phyloP scores from a whole-genome alignment of 2,888 invertebrate genomes.

The Tiliacea citrago region DNA sequence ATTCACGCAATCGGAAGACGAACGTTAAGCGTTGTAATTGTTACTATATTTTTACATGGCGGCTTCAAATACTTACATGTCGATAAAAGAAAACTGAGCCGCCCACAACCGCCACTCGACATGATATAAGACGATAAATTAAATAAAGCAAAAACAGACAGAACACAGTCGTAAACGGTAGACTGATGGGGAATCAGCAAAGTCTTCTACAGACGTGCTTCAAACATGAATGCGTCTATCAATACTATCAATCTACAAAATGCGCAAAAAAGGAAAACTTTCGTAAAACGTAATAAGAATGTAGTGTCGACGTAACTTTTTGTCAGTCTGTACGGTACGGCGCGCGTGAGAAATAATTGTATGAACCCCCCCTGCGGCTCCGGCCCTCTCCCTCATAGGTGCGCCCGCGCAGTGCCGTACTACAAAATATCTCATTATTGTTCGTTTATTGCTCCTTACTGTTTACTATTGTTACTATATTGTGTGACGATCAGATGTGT shows the following conservation, averaged over 20 bases:
- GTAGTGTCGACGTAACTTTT: slow-evolving; percentile 41
- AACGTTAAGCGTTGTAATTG: slow-evolving; percentile 25
- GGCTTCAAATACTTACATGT: neutral
- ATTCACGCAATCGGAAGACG: slow-evolving; percentile 44
- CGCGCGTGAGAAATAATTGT: slow-evolving; percentile 73
- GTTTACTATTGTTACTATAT: slow-evolving; percentile 38
- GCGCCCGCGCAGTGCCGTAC: slow-evolving; percentile 54
- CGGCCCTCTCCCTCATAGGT: slow-evolving; percentile 7
- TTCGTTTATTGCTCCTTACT: slow-evolving; percentile 58
- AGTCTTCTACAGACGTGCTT: neutral
- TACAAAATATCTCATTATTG: slow-evolving; percentile 62
- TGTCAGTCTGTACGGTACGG: slow-evolving; percentile 64
- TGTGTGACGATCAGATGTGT: slow-evolving; percentile 27
- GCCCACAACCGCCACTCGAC: neutral
- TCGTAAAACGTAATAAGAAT: slow-evolving; percentile 52
- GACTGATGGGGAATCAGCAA: neutral
- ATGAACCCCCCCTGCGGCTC: slow-evolving; percentile 25
- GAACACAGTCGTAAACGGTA: neutral
- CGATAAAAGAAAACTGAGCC: neutral
- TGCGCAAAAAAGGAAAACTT: slow-evolving; percentile 54
- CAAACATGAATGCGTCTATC: neutral
- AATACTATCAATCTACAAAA: slow-evolving; percentile 2
- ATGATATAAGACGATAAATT: neutral
- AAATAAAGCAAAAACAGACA: neutral
- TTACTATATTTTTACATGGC: slow-evolving; percentile 26